These are phyloP conservation scores for Synaphobranchus kaupii DNA, from an alignment of 2,797 vertebrate species.

Conservation along the genomic window DNA sequence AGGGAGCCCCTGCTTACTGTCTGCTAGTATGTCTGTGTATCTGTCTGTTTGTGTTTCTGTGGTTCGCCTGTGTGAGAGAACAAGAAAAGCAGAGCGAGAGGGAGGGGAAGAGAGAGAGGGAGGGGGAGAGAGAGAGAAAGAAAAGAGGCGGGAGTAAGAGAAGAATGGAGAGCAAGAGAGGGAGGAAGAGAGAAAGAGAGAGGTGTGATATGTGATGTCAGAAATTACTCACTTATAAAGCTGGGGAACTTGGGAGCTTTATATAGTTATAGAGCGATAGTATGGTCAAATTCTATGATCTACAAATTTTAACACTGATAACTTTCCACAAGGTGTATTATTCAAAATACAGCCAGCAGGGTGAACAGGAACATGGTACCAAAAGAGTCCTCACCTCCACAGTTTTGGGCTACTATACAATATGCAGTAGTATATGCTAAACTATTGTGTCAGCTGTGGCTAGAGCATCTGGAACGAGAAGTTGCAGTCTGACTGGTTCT, in stretches of 20 bases:
- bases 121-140: no score
- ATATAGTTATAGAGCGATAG: background rate
- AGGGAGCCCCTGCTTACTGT: background rate
- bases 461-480: background rate
- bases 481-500: background rate
- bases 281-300: background rate
- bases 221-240: background rate
- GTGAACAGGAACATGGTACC: no score
- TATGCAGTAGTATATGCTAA: background rate
- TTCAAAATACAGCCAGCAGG: no score
- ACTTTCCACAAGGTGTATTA: background rate
- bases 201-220: background rate
- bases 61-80: background rate
- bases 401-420: background rate
- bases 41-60: constrained; percentile 35
- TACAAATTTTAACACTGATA: background rate
- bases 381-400: background rate
- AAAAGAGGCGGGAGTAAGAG: background rate
- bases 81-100: constrained; percentile 15
- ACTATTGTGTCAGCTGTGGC: background rate
- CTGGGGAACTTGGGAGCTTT: no score
- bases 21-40: constrained; percentile 36
- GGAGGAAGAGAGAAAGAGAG: no score
- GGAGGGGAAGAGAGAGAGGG: constrained; percentile 43
- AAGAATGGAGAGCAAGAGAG: background rate